A percentile compares a stretch with the other conserved stretches of the same genome.
Evolutionary conservation across 2,888 invertebrate genomes (phyloP).

Genomic region (Anodontia alba): DNA sequence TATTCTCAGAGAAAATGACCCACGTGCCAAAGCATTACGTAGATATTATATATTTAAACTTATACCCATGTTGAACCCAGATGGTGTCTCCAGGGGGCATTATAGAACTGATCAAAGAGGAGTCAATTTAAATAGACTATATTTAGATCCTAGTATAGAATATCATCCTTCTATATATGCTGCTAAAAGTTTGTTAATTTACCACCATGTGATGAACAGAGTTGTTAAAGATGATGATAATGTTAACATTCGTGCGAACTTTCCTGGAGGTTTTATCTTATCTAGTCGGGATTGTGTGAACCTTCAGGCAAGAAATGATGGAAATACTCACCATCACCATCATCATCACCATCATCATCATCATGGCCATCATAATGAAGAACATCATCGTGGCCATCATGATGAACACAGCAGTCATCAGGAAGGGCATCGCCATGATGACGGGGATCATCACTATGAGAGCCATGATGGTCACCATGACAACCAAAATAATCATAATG

Average conservation of each 20-base stretch:
- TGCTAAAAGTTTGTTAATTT: slow-evolving; percentile 89
- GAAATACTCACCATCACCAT: not conserved
- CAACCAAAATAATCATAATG: not conserved
- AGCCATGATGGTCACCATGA: not conserved
- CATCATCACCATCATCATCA: not conserved
- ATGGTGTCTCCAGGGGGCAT: slow-evolving; percentile 94
- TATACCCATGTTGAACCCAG: slow-evolving; percentile 96
- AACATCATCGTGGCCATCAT: no score
- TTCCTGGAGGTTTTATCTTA: slow-evolving; percentile 66
- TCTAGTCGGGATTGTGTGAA: slow-evolving; percentile 42
- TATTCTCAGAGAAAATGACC: slow-evolving; percentile 90
- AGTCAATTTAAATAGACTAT: slow-evolving; percentile 94
- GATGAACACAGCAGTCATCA: not conserved
- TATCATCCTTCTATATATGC: slow-evolving; percentile 95
- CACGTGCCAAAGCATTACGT: slow-evolving; percentile 90
- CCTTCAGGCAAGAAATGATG: not conserved
- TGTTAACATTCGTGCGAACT: slow-evolving; percentile 66
- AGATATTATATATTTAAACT: slow-evolving; percentile 92
- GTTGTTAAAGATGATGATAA: slow-evolving; percentile 63
- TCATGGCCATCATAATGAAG: not conserved
- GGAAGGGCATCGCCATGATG: not conserved
- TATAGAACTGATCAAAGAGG: slow-evolving; percentile 92
- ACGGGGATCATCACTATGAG: not conserved
- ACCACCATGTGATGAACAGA: slow-evolving; percentile 84
- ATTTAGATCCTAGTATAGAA: slow-evolving; percentile 90